Conservation (phyloP, 2,113 vertebrate species). For the Notechis scutatus region DNA sequence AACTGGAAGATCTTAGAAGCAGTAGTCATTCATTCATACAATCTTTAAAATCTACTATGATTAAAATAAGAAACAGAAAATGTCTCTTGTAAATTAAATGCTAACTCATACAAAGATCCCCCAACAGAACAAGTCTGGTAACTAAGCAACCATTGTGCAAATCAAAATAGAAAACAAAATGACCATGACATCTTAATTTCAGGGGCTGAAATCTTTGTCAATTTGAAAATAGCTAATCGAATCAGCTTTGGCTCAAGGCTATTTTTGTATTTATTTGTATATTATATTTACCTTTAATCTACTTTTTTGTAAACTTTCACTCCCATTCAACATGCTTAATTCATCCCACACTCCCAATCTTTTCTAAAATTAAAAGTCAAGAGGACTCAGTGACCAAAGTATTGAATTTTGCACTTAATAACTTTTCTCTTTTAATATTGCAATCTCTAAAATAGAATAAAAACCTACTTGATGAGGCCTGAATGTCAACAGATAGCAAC, state of each 20-base stretch:
- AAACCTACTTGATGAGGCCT: background rate
- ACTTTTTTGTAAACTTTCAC: background rate
- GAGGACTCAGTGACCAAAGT: background rate
- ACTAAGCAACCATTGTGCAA: background rate
- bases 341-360: background rate
- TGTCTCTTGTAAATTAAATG: accelerated
- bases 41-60: background rate
- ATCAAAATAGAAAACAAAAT: accelerated
- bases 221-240: background rate
- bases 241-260: background rate
- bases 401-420: background rate
- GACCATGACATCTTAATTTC: background rate
- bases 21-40: background rate
- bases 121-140: accelerated
- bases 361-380: background rate
- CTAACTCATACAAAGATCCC: accelerated
- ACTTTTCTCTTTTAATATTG: background rate
- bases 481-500: background rate
- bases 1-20: background rate
- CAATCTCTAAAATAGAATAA: background rate
- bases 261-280: background rate
- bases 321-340: background rate
- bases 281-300: background rate
- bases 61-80: background rate
- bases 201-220: background rate